Evolutionary conservation across 2,888 invertebrate species (phyloP), one percentile per base, ranked within the genome.

Genomic region (Andrena flavipes): DNA sequence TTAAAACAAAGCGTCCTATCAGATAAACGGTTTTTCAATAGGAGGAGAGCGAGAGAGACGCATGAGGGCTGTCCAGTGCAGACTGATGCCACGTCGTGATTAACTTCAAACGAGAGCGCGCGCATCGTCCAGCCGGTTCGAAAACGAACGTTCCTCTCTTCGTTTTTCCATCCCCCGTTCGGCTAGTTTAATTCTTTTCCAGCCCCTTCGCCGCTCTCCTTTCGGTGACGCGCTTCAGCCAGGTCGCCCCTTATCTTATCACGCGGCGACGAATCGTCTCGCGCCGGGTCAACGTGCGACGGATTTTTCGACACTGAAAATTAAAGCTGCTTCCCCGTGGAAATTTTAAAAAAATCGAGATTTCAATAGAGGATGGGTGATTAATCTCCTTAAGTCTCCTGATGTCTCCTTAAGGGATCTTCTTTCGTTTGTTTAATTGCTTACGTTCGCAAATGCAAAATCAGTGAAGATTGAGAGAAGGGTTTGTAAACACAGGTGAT

Each of bases 11-110:
- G 90, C 84, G 60, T 82, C 85, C 89, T 91, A 93, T 91, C 91
- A 88, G 92, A 92, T 92, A 91, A 92, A 89, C 88, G 90, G 91
- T 93, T 93, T 93, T 93, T 93, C 92, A 91, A 93, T 93, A 92
- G 86, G 84, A 82, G 81, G 64, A 79, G 88, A 88, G 86, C 75
- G 85, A 87, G 77, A 84, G 88, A 85, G 85, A 84, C 76, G 88
- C 91, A 93, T 94, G 93, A 92, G 93, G 94, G 94, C 93, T 94
- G 94, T 94, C 94, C 94, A 93, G 90, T 84, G 91, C 94, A 94
- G 93, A 89, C 91, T 91, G 94, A 94, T 93, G 91, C 88, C 88
- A 91, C 90, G 91, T 88, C 80, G 87, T 87, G 94, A 94, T 94
- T 93, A 94, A 93, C 93, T 92, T 92, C 91, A 92, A 92, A 92